Percentiles rank a stretch among this genome's conserved stretches.
These are phyloP conservation scores for Oxyura jamaicensis DNA, from an alignment of 2,113 vertebrate species.

Conservation along the genomic window DNA sequence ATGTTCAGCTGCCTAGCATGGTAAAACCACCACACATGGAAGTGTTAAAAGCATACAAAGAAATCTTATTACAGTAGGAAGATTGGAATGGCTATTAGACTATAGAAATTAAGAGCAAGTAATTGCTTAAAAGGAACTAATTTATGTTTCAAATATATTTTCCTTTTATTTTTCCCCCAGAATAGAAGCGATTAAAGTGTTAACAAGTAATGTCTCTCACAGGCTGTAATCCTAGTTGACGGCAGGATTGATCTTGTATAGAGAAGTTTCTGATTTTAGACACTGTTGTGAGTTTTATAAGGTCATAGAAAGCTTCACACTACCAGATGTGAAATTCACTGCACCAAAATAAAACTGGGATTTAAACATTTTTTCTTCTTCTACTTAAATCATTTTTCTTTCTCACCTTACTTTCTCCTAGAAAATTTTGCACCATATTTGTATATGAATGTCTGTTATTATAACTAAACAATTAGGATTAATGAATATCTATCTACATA, in stretches of 20 bases:
- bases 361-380: conserved; percentile 20
- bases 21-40: neutral
- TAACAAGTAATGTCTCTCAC: neutral
- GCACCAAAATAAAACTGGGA: conserved; percentile 22
- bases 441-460: conserved; percentile 31
- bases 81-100: neutral
- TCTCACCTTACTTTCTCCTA: neutral
- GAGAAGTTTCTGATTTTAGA: neutral
- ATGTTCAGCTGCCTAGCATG: too few species aligned
- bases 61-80: neutral
- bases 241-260: neutral
- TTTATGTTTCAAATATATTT: neutral
- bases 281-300: neutral
- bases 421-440: neutral
- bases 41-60: neutral
- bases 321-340: neutral
- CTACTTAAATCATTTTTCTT: conserved; percentile 43
- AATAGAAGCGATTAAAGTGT: neutral
- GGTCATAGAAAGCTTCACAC: neutral
- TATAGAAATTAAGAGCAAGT: neutral
- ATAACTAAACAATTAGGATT: neutral
- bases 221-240: neutral
- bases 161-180: neutral
- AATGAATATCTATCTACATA: neutral
- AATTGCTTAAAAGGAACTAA: neutral